Percentiles rank a stretch among this genome's conserved stretches.
These are phyloP conservation scores for Lepisosteus oculatus DNA, from an alignment of 2,113 vertebrate species.

Conservation along the genomic window DNA sequence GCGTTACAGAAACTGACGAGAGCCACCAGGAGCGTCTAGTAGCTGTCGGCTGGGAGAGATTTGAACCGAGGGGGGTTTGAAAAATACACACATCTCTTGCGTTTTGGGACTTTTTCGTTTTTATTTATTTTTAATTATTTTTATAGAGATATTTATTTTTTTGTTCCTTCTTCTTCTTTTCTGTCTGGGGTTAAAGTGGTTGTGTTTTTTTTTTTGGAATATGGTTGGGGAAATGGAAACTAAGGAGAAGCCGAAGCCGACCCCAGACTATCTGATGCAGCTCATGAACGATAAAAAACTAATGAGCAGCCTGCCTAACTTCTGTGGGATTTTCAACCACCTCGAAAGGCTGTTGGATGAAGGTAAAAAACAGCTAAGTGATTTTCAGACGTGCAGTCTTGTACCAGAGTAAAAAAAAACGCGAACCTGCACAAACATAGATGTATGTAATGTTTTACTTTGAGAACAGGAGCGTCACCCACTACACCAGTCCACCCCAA, in stretches of 20 bases:
- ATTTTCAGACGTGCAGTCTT: too few species aligned
- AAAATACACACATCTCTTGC: conserved; percentile 40
- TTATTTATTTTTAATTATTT: conserved; percentile 37
- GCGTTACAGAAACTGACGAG: conserved; percentile 30
- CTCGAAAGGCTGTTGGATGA: conserved; percentile 94
- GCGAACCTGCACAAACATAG: neutral
- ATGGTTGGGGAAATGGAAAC: conserved; percentile 97
- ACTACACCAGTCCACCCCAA: too few species aligned
- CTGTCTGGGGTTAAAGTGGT: conserved; percentile 1
- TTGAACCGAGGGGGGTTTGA: conserved; percentile 27
- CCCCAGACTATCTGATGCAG: conserved; percentile 96
- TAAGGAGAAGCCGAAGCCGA: conserved; percentile 96
- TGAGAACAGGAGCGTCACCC: too few species aligned
- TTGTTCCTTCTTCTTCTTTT: conserved; percentile 11
- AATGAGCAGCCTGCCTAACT: conserved; percentile 97
- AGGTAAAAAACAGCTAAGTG: conserved; percentile 60
- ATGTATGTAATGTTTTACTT: too few species aligned
- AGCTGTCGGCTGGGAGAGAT: conserved; percentile 17
- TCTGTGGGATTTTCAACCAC: conserved; percentile 97
- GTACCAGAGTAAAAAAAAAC: neutral
- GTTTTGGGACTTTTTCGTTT: conserved; percentile 27
- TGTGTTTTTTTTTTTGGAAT: conserved; percentile 58
- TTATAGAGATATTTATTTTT: conserved; percentile 33
- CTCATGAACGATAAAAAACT: conserved; percentile 97
- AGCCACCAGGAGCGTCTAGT: conserved; percentile 20